A percentile compares a stretch with the other conserved stretches of the same genome.
Evolutionary conservation across 2,888 invertebrate genomes (phyloP).

Genomic region (Plebejus melissa): DNA sequence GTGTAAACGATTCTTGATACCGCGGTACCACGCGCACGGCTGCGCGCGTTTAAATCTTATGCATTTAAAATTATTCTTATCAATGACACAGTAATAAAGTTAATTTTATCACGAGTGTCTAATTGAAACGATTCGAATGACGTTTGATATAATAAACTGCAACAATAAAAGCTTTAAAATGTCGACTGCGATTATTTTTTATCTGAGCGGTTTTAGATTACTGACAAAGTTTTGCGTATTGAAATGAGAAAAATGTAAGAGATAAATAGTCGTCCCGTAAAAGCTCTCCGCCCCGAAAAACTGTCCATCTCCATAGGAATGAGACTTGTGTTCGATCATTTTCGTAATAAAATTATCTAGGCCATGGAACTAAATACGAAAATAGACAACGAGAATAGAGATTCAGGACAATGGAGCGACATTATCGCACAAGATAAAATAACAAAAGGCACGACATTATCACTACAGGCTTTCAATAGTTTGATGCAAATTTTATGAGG

Average conservation of each 20-base stretch:
- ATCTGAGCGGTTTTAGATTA: not conserved
- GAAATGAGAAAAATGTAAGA: not conserved
- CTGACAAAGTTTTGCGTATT: not conserved
- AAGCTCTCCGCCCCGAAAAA: not conserved
- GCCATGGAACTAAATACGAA: conserved; percentile 2
- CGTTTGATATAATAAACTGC: conserved; percentile 12
- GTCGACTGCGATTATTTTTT: not conserved
- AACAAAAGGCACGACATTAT: conserved; percentile 23
- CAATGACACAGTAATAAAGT: conserved; percentile 8
- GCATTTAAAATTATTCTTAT: conserved; percentile 2
- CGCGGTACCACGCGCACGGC: not conserved
- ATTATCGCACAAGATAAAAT: conserved; percentile 24
- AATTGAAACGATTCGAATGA: not conserved
- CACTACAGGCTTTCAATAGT: conserved; percentile 12
- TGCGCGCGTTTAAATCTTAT: not conserved
- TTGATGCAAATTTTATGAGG: conserved; percentile 24
- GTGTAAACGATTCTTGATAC: conserved; percentile 18
- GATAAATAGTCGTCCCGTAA: not conserved
- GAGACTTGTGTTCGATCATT: not conserved
- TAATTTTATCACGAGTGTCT: not conserved
- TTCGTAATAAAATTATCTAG: conserved; percentile 20
- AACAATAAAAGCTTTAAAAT: conserved; percentile 2
- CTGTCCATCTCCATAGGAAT: not conserved
- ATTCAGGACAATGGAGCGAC: conserved; percentile 23
- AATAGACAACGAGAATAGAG: conserved; percentile 13